Evolutionary conservation across 2,888 invertebrate genomes (phyloP).

Genomic region (Aphidoletes aphidimyza): DNA sequence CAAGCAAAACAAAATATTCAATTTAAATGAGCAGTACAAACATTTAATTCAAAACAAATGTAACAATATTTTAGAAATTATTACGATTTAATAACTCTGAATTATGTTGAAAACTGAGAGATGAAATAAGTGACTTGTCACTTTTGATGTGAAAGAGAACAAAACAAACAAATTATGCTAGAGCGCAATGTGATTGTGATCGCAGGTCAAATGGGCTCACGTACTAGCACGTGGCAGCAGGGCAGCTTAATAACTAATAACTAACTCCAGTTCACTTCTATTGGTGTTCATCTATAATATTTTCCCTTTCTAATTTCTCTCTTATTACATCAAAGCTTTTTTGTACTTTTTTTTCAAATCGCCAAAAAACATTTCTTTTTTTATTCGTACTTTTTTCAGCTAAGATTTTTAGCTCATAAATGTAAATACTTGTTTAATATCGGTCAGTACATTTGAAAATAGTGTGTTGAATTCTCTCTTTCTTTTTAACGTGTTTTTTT

Average conservation of each 20-base stretch:
- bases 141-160: too few relatives aligned
- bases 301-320: not conserved
- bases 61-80: too few relatives aligned
- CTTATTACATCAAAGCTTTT: not conserved
- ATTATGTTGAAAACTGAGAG: too few relatives aligned
- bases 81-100: too few relatives aligned
- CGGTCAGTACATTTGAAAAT: not conserved
- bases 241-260: too few relatives aligned
- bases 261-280: too few relatives aligned
- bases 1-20: too few relatives aligned
- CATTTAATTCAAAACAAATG: not conserved
- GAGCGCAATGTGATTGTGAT: too few relatives aligned
- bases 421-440: conserved; percentile 30
- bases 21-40: conserved; percentile 7
- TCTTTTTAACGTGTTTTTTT: not conserved
- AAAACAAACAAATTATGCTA: too few relatives aligned
- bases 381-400: not conserved
- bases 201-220: too few relatives aligned
- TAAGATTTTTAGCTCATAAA: not conserved
- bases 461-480: conserved; percentile 13
- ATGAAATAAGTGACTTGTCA: too few relatives aligned
- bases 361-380: not conserved
- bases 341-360: not conserved
- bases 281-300: not conserved
- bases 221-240: too few relatives aligned